These are phyloP conservation scores for Carlito syrichta DNA, from an alignment of 2,113 vertebrate species.

Conservation along the genomic window DNA sequence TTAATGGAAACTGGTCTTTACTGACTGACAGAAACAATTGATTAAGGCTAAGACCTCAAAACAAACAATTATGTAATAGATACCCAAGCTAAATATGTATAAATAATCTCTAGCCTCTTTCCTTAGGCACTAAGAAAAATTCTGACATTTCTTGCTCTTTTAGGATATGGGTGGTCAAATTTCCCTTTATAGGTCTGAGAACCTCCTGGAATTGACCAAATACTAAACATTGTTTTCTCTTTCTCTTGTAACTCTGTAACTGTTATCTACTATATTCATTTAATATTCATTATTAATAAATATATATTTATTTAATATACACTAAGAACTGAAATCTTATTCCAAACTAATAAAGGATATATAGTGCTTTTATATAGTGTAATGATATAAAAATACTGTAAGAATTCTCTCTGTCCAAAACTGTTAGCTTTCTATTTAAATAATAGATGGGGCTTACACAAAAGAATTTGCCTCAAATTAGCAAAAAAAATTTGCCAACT, in stretches of 20 bases:
- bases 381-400: not conserved
- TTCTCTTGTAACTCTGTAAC: not conserved
- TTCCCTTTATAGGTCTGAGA: not conserved
- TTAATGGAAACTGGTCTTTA: not conserved
- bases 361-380: not conserved
- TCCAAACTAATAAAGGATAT: not conserved
- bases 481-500: not conserved
- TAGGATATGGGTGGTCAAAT: not conserved
- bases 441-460: not conserved
- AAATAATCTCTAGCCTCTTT: not conserved
- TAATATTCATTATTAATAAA: not conserved
- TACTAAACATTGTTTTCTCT: not conserved
- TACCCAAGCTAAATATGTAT: not conserved
- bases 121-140: not conserved
- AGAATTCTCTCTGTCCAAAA: not conserved
- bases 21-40: not conserved
- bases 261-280: not conserved
- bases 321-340: not conserved
- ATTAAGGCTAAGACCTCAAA: not conserved
- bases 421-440: not conserved
- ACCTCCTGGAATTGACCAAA: not conserved
- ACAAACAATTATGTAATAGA: not conserved
- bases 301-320: not conserved
- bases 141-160: not conserved
- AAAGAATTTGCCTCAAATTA: not conserved